These are phyloP conservation scores for human DNA, from an alignment of 2,113 vertebrate genomes.

Conservation along the genomic window GRCh38 chr6:156947001-156947500, in stretches of 20 bases:
- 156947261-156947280: not conserved
- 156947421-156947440: not conserved
- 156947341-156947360: not conserved
- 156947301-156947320: not conserved
- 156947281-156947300: not conserved
- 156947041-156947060: not conserved
- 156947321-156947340: not conserved
- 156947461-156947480: not conserved
- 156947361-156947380: not conserved
- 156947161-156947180: not conserved
- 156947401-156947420: not conserved
- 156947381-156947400: not conserved
- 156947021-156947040: not conserved
- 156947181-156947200: not conserved
- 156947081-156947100: not conserved
- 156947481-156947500: not conserved
- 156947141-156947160: not conserved
- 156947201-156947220: not conserved
- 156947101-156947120: not conserved
- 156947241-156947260: not conserved
- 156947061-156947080: not conserved
- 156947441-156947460: not conserved
- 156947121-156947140: not conserved
- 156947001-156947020: not conserved
- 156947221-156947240: not conserved